phyloP scores from a whole-genome alignment of 2,797 vertebrate genomes.

The Percopsis omiscomaycus region DNA sequence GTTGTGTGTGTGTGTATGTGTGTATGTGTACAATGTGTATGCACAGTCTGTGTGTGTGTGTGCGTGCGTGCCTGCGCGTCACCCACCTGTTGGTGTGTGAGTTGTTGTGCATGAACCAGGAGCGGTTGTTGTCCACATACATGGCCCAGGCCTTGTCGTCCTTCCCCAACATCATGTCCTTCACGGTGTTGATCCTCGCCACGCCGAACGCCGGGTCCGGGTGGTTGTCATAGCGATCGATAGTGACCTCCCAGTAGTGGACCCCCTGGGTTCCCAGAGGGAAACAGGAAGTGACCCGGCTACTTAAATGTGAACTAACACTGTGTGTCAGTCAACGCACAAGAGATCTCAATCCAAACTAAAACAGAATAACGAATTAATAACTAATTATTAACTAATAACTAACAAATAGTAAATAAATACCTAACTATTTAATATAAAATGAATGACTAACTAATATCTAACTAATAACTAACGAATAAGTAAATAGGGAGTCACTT shows the following conservation, averaged over 20 bases:
- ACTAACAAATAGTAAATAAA: no score
- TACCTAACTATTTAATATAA: no score
- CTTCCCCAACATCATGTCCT: slow-evolving; percentile 95
- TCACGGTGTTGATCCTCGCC: slow-evolving; percentile 90
- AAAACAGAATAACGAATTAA: not conserved
- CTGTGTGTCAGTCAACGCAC: no score
- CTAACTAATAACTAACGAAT: no score
- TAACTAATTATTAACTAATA: no score
- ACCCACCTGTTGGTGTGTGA: slow-evolving; percentile 87
- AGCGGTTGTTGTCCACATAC: slow-evolving; percentile 93
- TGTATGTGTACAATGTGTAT: not conserved
- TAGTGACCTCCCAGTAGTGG: slow-evolving; percentile 94
- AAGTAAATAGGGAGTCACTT: no score
- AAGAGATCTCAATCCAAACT: not conserved
- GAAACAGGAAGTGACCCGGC: not conserved
- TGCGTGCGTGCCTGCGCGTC: not conserved
- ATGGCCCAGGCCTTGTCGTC: slow-evolving; percentile 94
- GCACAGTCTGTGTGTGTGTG: slow-evolving; percentile 10
- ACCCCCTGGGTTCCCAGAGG: slow-evolving; percentile 68
- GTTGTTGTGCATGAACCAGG: slow-evolving; percentile 93
- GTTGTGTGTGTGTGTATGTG: not conserved
- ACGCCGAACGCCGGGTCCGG: slow-evolving; percentile 95
- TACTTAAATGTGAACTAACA: not conserved
- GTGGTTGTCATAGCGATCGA: slow-evolving; percentile 97
- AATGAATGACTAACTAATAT: no score